Percentiles rank a stretch among this genome's conserved stretches.
Conservation (phyloP, 2,888 invertebrate genomes). For the Erpobdella octoculata region DNA sequence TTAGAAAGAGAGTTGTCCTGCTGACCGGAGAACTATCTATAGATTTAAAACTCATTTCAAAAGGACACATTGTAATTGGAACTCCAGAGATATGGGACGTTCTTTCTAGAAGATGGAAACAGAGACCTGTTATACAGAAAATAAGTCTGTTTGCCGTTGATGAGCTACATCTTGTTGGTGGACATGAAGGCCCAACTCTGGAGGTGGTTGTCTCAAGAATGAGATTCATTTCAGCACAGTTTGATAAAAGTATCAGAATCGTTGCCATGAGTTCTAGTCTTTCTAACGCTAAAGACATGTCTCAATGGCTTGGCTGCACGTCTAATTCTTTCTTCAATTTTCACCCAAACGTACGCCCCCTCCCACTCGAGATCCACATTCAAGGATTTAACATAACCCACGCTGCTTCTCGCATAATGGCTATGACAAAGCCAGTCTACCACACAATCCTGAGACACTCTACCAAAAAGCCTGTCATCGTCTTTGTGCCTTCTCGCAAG, state of each 20-base stretch:
- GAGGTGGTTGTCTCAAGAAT: constrained; percentile 83
- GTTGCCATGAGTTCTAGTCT: constrained; percentile 86
- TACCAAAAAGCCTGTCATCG: constrained; percentile 47
- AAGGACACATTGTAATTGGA: constrained; percentile 61
- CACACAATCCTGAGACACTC: constrained; percentile 69
- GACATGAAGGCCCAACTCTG: constrained; percentile 67
- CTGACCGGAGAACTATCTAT: constrained; percentile 94
- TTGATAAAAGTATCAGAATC: constrained; percentile 70
- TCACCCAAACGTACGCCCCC: constrained; percentile 90
- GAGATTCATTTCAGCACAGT: constrained; percentile 88
- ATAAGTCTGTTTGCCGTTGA: constrained; percentile 92
- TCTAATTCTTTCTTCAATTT: constrained; percentile 93
- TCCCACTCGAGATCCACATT: constrained; percentile 83
- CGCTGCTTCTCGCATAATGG: constrained; percentile 85
- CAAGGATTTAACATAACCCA: constrained; percentile 94
- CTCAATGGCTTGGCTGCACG: constrained; percentile 91
- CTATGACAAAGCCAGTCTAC: constrained; percentile 96
- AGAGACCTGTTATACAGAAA: constrained; percentile 93
- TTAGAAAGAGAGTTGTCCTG: constrained; percentile 73
- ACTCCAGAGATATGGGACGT: constrained; percentile 99
- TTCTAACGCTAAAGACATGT: constrained; percentile 86
- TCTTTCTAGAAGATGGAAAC: constrained; percentile 93
- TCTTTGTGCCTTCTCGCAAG: constrained; percentile 63
- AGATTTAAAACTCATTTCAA: constrained; percentile 73
- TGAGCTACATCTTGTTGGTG: constrained; percentile 70